Evolutionary conservation across 2,888 invertebrate genomes (phyloP).

Genomic region (Gnatocerus cornutus): DNA sequence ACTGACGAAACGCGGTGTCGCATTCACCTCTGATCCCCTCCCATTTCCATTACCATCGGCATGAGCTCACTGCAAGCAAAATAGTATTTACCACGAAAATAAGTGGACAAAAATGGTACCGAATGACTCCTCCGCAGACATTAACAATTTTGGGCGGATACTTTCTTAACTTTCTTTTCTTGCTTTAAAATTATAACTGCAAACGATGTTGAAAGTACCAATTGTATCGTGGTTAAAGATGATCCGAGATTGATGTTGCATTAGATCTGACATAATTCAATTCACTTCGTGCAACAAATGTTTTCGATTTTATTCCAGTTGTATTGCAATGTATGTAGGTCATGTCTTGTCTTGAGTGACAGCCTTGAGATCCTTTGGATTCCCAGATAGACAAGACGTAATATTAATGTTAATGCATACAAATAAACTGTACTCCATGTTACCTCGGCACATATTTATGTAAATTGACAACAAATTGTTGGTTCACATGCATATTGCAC

Average conservation of each 20-base stretch:
- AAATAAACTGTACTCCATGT: conserved; percentile 20
- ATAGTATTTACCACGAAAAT: neutral
- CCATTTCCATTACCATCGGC: conserved; percentile 27
- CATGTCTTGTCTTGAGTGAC: conserved; percentile 12
- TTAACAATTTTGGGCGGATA: too few species aligned
- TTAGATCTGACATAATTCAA: neutral
- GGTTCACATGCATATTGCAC: conserved; percentile 38
- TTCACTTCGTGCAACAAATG: neutral
- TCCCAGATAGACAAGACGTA: conserved; percentile 25
- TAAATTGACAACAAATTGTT: conserved; percentile 36
- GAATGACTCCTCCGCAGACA: neutral
- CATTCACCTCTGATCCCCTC: conserved; percentile 18
- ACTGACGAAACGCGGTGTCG: conserved; percentile 32
- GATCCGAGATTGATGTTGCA: neutral
- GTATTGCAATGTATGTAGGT: conserved; percentile 22
- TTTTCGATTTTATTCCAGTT: conserved; percentile 6
- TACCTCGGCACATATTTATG: conserved; percentile 45
- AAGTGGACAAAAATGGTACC: neutral
- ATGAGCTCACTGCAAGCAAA: neutral
- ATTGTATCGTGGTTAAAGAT: neutral
- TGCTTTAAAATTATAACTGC: too few species aligned
- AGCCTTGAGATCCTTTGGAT: conserved; percentile 34
- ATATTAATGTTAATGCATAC: conserved; percentile 14
- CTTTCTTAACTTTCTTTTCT: too few species aligned
- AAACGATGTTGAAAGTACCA: too few species aligned